These are phyloP conservation scores for Allophyes oxyacanthae DNA, from an alignment of 2,888 invertebrate species.

Conservation along the genomic window DNA sequence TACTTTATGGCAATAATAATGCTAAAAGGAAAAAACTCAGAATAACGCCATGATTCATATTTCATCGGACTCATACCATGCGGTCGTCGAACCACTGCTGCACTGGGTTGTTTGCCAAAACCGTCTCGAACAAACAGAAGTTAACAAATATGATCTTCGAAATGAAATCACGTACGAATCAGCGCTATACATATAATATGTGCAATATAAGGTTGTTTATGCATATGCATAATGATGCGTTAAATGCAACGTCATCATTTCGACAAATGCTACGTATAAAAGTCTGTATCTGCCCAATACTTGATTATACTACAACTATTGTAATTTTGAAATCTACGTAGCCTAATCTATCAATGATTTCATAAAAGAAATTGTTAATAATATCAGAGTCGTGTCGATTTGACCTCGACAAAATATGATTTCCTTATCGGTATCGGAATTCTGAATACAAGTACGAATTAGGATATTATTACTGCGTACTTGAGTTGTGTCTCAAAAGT, in stretches of 20 bases:
- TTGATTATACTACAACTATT: too few species aligned
- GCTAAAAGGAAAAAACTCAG: not conserved
- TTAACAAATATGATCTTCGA: constrained; percentile 5
- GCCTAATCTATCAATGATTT: too few species aligned
- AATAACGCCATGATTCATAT: constrained; percentile 31
- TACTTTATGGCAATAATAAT: constrained; percentile 4
- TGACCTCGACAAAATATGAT: not conserved
- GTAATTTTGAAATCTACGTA: too few species aligned
- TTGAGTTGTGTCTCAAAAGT: too few species aligned
- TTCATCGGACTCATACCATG: not conserved
- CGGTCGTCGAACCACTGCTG: not conserved
- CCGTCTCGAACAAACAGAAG: not conserved
- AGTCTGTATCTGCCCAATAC: constrained; percentile 2
- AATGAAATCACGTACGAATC: constrained; percentile 28
- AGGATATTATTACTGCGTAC: not conserved
- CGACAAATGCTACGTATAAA: constrained; percentile 4
- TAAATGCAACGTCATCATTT: constrained; percentile 22
- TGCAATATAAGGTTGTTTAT: constrained; percentile 25
- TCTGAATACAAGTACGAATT: not conserved
- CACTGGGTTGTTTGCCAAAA: constrained; percentile 31
- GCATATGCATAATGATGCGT: constrained; percentile 13
- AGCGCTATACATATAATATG: constrained; percentile 19
- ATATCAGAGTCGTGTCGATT: too few species aligned
- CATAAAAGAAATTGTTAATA: too few species aligned
- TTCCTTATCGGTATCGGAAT: constrained; percentile 8